Evolutionary conservation across 2,113 vertebrate species (phyloP).

Genomic region (Pan troglodytes): NHGRI_mPanTro3-v2.1_pri NC_072409.2:11112501-11113000

Average conservation of each 20-base stretch:
- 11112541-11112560: constrained; percentile 98
- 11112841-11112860: neutral
- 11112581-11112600: constrained; percentile 99
- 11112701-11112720: neutral
- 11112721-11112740: neutral
- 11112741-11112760: neutral
- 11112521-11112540: constrained; percentile 97
- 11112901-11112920: neutral
- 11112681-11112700: neutral
- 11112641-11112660: neutral
- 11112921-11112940: neutral
- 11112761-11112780: neutral
- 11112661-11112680: neutral
- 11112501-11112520: constrained; percentile 97
- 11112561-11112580: constrained; percentile 98
- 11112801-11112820: neutral
- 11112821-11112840: neutral
- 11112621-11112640: constrained; percentile 80
- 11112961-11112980: fast-evolving
- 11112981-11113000: neutral
- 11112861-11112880: neutral
- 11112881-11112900: neutral
- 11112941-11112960: too few relatives aligned
- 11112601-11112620: constrained; percentile 99
- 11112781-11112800: neutral